Percentiles rank a stretch among this genome's conserved stretches.
Conservation (phyloP, 2,797 vertebrate genomes). For the Aulostomus chinensis region DNA sequence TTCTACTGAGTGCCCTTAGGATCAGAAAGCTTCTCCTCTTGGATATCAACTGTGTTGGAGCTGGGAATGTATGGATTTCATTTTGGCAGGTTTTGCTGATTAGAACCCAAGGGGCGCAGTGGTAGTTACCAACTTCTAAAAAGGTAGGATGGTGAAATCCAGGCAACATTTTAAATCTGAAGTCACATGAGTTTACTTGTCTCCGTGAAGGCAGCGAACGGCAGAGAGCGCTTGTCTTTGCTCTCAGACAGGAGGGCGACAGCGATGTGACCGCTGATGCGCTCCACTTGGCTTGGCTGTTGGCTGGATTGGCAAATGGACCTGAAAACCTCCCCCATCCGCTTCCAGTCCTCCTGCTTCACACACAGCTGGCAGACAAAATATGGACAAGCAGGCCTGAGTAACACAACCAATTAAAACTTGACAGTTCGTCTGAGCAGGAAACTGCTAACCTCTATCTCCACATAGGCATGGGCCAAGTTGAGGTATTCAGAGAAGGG, state of each 20-base stretch:
- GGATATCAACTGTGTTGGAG: too few relatives aligned
- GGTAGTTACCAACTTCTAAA: too few relatives aligned
- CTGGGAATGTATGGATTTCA: too few relatives aligned
- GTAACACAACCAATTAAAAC: not conserved
- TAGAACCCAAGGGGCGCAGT: too few relatives aligned
- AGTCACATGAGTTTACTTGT: constrained; percentile 73
- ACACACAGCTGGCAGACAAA: constrained; percentile 81
- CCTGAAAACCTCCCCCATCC: constrained; percentile 84
- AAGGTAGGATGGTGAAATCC: too few relatives aligned
- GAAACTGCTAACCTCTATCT: constrained; percentile 68
- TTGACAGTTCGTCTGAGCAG: too few relatives aligned
- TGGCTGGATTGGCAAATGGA: constrained; percentile 76
- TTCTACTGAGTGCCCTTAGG: too few relatives aligned
- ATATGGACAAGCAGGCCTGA: constrained; percentile 5
- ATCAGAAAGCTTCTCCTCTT: too few relatives aligned
- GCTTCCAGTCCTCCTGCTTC: constrained; percentile 87
- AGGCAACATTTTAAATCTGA: not conserved
- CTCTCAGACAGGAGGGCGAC: constrained; percentile 80
- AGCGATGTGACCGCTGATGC: constrained; percentile 80
- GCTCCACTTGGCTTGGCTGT: constrained; percentile 80
- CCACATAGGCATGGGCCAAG: constrained; percentile 58
- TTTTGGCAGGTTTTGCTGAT: too few relatives aligned
- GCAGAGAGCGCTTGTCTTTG: constrained; percentile 80
- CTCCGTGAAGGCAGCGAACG: constrained; percentile 88
- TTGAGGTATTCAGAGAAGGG: constrained; percentile 48